Percentiles rank a stretch among this genome's conserved stretches.
Evolutionary conservation across 2,113 vertebrate species (phyloP).

Genomic region (Oostethus manadensis): DNA sequence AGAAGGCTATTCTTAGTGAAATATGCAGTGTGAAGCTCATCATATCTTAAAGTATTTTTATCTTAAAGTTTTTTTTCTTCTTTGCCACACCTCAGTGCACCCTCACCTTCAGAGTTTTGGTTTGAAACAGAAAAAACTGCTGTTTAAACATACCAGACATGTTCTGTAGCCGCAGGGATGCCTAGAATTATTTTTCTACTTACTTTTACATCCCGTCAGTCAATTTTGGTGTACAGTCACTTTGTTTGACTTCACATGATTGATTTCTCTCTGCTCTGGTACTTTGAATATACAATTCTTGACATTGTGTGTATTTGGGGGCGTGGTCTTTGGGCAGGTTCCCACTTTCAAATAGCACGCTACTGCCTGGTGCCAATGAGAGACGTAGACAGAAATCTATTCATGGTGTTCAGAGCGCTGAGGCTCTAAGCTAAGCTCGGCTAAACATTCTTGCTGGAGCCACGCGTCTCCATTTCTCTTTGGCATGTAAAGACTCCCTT

Average conservation of each 20-base stretch:
- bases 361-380: constrained; percentile 32
- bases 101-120: not conserved
- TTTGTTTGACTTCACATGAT: constrained; percentile 44
- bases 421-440: constrained; percentile 50
- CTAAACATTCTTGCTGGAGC: constrained; percentile 60
- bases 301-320: constrained; percentile 31
- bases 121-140: constrained; percentile 2
- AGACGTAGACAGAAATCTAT: constrained; percentile 46
- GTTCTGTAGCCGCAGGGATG: constrained; percentile 39
- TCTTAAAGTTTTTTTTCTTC: too few species aligned
- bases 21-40: not conserved
- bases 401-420: constrained; percentile 43
- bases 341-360: constrained; percentile 38
- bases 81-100: not conserved
- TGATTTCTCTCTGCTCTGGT: constrained; percentile 38
- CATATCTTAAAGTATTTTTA: not conserved
- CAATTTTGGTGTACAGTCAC: constrained; percentile 23
- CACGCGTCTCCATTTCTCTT: constrained; percentile 55
- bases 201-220: constrained; percentile 25
- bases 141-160: not conserved
- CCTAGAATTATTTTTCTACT: constrained; percentile 44
- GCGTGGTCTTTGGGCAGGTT: constrained; percentile 29
- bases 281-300: constrained; percentile 52
- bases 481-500: constrained; percentile 38
- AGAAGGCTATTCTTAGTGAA: not conserved